A percentile compares a stretch with the other conserved stretches of the same genome.
Evolutionary conservation across 53 echinoderm and acorn worm species (phyloP).

Genomic region (Echinometra lucunter): DNA sequence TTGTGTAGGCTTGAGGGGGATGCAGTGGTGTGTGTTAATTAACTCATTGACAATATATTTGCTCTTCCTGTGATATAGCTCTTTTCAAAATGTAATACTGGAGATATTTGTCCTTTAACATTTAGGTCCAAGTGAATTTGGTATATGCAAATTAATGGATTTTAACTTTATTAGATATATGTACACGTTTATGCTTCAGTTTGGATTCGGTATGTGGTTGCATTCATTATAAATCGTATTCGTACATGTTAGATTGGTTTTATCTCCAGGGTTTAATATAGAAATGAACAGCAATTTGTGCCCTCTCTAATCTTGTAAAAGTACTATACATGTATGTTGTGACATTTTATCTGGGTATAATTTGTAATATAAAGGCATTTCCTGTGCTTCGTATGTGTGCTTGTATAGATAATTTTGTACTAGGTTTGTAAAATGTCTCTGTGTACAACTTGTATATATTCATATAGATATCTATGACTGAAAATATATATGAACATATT

Average conservation of each 20-base stretch:
- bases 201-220: background rate
- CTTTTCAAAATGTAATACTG: conserved; percentile 1
- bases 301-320: background rate
- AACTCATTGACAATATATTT: background rate
- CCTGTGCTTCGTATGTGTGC: background rate
- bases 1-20: background rate
- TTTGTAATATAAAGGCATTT: conserved; percentile 12
- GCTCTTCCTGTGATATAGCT: background rate
- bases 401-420: conserved; percentile 24
- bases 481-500: conserved; percentile 36
- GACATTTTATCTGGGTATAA: background rate
- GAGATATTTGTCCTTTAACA: background rate
- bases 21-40: background rate
- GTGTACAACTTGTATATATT: conserved; percentile 24
- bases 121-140: background rate
- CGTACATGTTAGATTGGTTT: background rate
- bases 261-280: background rate
- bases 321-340: background rate
- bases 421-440: conserved; percentile 10
- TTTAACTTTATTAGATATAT: too few relatives aligned
- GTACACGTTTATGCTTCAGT: background rate
- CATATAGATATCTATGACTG: conserved; percentile 44
- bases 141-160: background rate
- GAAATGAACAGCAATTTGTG: background rate
- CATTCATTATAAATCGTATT: background rate